Conservation (phyloP, 2,797 vertebrate species). For the Melopsittacus undulatus region DNA sequence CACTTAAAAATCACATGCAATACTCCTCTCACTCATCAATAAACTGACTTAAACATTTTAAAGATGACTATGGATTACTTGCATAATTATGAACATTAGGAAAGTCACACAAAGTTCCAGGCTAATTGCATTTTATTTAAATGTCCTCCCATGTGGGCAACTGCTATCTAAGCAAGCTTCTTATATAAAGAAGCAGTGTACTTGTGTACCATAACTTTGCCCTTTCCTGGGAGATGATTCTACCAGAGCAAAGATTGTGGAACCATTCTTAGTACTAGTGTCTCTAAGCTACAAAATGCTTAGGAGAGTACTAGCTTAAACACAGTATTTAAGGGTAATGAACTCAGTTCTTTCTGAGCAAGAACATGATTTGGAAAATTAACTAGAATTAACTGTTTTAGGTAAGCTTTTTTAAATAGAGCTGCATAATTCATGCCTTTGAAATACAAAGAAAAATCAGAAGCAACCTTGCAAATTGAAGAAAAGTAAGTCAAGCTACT, state of each 20-base stretch:
- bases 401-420: not conserved
- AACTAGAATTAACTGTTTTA: not conserved
- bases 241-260: not conserved
- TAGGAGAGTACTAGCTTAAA: not conserved
- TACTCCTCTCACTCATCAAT: not conserved
- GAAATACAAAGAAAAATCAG: not conserved
- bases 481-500: not conserved
- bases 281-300: not conserved
- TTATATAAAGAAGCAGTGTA: not conserved
- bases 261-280: not conserved
- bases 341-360: not conserved
- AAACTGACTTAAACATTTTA: not conserved
- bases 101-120: not conserved
- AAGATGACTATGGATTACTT: not conserved
- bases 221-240: not conserved
- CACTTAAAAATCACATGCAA: not conserved
- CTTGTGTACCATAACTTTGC: not conserved
- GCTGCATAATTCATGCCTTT: not conserved
- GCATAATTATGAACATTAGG: not conserved
- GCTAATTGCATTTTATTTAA: not conserved
- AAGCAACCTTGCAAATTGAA: not conserved
- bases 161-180: not conserved
- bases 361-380: not conserved
- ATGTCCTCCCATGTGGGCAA: not conserved
- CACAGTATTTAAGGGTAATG: not conserved